Percentiles rank a stretch among this genome's conserved stretches.
These are phyloP conservation scores for Magallana angulata DNA, from an alignment of 1,140 invertebrate species.

Conservation along the genomic window DNA sequence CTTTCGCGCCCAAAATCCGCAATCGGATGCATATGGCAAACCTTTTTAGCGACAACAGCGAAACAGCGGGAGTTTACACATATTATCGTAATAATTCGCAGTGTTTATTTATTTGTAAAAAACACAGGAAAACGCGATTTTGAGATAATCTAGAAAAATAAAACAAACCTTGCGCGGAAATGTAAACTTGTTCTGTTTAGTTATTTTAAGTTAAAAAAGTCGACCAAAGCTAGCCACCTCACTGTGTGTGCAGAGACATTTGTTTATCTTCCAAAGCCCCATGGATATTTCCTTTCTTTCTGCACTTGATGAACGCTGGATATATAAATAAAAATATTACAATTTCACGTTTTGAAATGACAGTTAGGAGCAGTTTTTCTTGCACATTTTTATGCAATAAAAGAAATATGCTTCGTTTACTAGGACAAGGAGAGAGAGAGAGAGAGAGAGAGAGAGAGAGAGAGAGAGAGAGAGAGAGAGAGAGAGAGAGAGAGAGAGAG, in stretches of 20 bases:
- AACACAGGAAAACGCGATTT: constrained; percentile 35
- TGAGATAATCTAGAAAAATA: constrained; percentile 29
- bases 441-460: neutral
- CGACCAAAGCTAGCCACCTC: neutral
- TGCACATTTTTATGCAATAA: neutral
- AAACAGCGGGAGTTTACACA: constrained; percentile 31
- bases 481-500: neutral
- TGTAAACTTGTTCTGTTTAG: constrained; percentile 31
- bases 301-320: constrained; percentile 1
- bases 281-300: constrained; percentile 23
- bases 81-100: constrained; percentile 28
- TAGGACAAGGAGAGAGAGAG: neutral
- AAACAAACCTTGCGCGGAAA: constrained; percentile 25
- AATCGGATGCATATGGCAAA: constrained; percentile 31
- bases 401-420: neutral
- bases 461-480: constrained; percentile 22
- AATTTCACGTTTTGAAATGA: neutral
- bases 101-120: constrained; percentile 34
- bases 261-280: constrained; percentile 13
- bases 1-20: constrained; percentile 14
- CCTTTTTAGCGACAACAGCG: neutral
- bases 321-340: neutral
- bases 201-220: constrained; percentile 6
- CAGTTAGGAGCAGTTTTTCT: neutral
- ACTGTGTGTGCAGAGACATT: constrained; percentile 7